phyloP scores from a whole-genome alignment of 2,888 invertebrate genomes.

The Cerceris rybyensis region DNA sequence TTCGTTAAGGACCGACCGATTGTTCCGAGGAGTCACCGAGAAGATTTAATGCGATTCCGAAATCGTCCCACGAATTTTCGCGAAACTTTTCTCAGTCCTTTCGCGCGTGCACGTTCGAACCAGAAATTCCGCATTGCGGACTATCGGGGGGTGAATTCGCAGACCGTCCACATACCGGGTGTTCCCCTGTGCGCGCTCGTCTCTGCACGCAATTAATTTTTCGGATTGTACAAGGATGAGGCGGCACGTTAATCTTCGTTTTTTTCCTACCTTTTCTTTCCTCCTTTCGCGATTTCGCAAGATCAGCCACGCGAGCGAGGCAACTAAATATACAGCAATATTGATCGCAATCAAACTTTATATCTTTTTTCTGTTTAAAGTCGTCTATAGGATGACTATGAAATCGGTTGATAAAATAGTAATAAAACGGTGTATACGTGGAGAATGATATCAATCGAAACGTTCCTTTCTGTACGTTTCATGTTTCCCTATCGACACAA shows the following conservation, averaged over 20 bases:
- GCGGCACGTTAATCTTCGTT: background rate
- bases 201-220: conserved; percentile 58
- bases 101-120: conserved; percentile 69
- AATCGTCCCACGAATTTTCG: conserved; percentile 59
- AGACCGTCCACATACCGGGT: conserved; percentile 64
- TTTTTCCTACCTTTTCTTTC: background rate
- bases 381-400: no score
- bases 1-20: conserved; percentile 10
- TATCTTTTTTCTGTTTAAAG: no score
- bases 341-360: no score
- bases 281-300: background rate
- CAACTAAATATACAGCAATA: no score
- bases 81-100: conserved; percentile 57
- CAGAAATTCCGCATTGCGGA: conserved; percentile 77
- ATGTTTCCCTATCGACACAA: background rate
- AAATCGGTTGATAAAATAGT: no score
- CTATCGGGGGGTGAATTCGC: conserved; percentile 74
- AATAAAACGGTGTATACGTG: no score
- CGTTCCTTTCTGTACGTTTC: background rate
- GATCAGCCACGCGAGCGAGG: background rate
- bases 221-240: conserved; percentile 28
- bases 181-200: conserved; percentile 35
- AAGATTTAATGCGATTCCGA: conserved; percentile 40
- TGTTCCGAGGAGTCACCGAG: background rate
- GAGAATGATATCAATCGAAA: no score